Evolutionary conservation across 2,797 vertebrate species (phyloP).

Genomic region (Ambastaia sidthimunki): DNA sequence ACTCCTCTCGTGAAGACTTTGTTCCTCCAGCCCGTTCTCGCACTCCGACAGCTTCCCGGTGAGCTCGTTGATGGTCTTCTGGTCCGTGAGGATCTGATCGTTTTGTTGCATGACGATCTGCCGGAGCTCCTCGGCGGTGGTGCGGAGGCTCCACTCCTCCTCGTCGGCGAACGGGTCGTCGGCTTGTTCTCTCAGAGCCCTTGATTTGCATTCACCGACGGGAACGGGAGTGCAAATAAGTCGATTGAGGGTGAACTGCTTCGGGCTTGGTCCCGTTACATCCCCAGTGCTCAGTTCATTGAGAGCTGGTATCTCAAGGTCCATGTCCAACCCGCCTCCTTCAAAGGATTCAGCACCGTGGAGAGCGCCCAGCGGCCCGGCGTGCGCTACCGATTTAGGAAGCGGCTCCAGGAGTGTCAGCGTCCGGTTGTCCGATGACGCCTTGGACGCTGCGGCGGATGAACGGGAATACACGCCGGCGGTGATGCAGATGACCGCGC

Average conservation of each 20-base stretch:
- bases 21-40: slow-evolving; percentile 86
- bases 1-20: slow-evolving; percentile 76
- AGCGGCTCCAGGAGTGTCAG: slow-evolving; percentile 73
- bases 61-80: slow-evolving; percentile 91
- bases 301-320: slow-evolving; percentile 77
- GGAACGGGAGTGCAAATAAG: slow-evolving; percentile 89
- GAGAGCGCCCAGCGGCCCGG: slow-evolving; percentile 83
- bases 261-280: slow-evolving; percentile 69
- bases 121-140: slow-evolving; percentile 89
- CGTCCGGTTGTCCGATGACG: slow-evolving; percentile 81
- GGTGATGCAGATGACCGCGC: slow-evolving; percentile 93
- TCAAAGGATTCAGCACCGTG: slow-evolving; percentile 80
- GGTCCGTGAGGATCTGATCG: slow-evolving; percentile 90
- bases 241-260: slow-evolving; percentile 85
- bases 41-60: slow-evolving; percentile 91
- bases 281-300: slow-evolving; percentile 76
- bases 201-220: slow-evolving; percentile 82
- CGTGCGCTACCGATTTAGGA: slow-evolving; percentile 74
- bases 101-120: slow-evolving; percentile 91
- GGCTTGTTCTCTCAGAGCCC: slow-evolving; percentile 70
- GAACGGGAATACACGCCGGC: slow-evolving; percentile 91
- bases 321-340: slow-evolving; percentile 69
- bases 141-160: slow-evolving; percentile 84
- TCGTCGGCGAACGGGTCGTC: slow-evolving; percentile 70
- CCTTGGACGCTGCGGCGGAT: slow-evolving; percentile 67